These are phyloP conservation scores for Holcopasites calliopsidis DNA, from an alignment of 1,140 invertebrate genomes.

Conservation along the genomic window DNA sequence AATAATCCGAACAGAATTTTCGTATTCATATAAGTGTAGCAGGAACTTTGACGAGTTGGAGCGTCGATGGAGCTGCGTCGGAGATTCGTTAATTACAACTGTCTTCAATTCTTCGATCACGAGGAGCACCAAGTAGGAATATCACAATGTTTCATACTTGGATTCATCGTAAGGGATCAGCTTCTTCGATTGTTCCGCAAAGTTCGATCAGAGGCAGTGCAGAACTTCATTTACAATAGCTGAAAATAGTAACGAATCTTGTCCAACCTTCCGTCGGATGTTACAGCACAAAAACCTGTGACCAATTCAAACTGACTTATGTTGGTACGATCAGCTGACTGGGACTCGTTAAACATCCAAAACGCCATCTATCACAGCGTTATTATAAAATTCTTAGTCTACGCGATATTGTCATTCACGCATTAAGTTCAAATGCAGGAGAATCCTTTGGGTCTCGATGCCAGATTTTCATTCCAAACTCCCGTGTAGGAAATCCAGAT, in stretches of 20 bases:
- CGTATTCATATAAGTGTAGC: not conserved
- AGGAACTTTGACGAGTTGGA: too few species aligned
- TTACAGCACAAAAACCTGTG: not conserved
- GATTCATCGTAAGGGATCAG: not conserved
- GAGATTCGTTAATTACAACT: not conserved
- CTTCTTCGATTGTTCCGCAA: not conserved
- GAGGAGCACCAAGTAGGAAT: not conserved
- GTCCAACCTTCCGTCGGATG: conserved; percentile 13
- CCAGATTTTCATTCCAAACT: too few species aligned
- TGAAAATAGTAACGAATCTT: conserved; percentile 10
- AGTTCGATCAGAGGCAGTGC: not conserved
- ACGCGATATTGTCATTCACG: too few species aligned
- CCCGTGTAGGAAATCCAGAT: too few species aligned
- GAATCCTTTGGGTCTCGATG: too few species aligned
- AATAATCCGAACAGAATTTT: not conserved
- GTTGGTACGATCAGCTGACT: conserved; percentile 19
- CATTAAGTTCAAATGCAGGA: too few species aligned
- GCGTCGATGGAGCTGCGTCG: too few species aligned
- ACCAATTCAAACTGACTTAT: conserved; percentile 20
- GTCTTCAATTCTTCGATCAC: not conserved
- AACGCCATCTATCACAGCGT: not conserved
- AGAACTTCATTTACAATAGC: not conserved
- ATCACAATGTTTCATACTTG: too few species aligned
- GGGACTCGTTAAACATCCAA: not conserved
- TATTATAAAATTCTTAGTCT: not conserved